Base-by-base conservation (phyloP, 1,140 invertebrate genomes). In the Maniola jurtina region DNA sequence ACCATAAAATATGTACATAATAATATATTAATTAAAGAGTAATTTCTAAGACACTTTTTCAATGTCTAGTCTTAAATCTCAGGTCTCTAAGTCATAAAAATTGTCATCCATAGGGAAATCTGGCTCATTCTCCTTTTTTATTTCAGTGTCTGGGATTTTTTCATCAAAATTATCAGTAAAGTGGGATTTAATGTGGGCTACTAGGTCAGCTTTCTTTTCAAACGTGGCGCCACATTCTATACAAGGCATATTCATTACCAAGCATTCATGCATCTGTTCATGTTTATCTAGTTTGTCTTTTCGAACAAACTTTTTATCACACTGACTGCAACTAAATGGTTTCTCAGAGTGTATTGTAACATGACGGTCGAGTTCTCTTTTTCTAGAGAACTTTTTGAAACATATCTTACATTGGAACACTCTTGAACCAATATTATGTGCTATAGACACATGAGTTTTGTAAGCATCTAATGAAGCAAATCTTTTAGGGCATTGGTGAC, bases 261-360 rank as follows among this genome's bases (percentile, higher is more conserved):
- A 71, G 66, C 91, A 92, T 61, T 93, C 93, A 70, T 93, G 93
- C 69, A 92, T 93, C 61, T 92, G 76, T 76, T 93, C 92, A 82
- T 95, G 94, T 15, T 94, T 90, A 15, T 93, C 92, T 64, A 95
- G 79, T 79, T 94, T 94, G 72, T 95, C 94, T 69, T 94, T 94
- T 14, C 92, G 91, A 34, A 92, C 93, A 73, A 95, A 95, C 62
- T 92, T 92, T 72, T 94, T 93, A 61, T 92, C 91, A 83, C 94
- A 95, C 58, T 92, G 90, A 57, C 82, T 90, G 77, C 94, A 95
- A 38, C 92, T 91, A 70, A 93, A 94, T 6, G 93, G 91, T 61
- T 93, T 92, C 80, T 91, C 93, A 58, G 93, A 91, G 77, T 95
- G 94, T 1, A 93, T 86, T 6, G 91, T 87, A 8, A 91, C 84